A percentile compares a stretch with the other conserved stretches of the same genome.
Evolutionary conservation across 1,140 invertebrate species (phyloP).

Genomic region (Heliconius hewitsoni): DNA sequence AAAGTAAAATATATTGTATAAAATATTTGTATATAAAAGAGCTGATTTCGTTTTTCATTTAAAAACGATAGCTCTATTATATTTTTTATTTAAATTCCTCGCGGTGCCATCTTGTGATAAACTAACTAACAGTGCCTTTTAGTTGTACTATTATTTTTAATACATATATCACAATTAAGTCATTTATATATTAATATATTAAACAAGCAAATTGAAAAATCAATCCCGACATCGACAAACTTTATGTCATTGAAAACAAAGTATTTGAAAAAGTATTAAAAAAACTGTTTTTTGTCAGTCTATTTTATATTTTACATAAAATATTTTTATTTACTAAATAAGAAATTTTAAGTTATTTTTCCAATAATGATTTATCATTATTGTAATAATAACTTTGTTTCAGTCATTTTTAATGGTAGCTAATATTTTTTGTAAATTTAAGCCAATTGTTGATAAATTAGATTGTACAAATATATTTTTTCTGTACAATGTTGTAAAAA

Average conservation of each 20-base stretch:
- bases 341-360: background rate
- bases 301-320: no score
- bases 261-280: no score
- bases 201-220: background rate
- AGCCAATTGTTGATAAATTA: background rate
- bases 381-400: background rate
- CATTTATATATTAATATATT: background rate
- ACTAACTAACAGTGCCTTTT: slow-evolving; percentile 23
- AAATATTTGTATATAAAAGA: background rate
- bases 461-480: background rate
- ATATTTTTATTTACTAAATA: no score
- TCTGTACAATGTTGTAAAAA: background rate
- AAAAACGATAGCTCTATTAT: background rate
- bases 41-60: background rate
- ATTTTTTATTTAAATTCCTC: slow-evolving; percentile 23
- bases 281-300: no score
- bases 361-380: background rate
- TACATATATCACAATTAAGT: slow-evolving; percentile 7
- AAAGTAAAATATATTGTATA: background rate
- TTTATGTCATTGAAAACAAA: no score
- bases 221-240: background rate
- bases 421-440: background rate
- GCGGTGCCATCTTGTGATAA: slow-evolving; percentile 37
- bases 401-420: background rate
- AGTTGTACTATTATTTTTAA: background rate